Evolutionary conservation across 2,797 vertebrate species (phyloP), one percentile per base, ranked within the genome.

Genomic region (Prunella strophiata): DNA sequence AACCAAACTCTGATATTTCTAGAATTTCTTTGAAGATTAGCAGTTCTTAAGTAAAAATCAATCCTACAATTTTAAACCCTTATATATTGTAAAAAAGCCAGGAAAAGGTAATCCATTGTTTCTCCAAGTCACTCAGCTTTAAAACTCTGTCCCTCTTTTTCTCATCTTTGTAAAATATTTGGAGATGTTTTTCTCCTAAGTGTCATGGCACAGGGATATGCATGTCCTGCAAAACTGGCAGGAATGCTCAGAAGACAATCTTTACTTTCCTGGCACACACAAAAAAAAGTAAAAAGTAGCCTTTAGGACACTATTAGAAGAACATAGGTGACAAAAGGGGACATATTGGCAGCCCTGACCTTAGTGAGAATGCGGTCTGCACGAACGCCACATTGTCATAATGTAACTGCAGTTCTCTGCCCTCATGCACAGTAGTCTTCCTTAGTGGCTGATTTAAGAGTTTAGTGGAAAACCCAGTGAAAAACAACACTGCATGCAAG

Each of bases 401-500:
- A 18, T 7, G 2, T 13, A 32, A 52, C 21, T 80, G 81, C 7
- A 61, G 68, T 19, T 85, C 23, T 65, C 67, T 89, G 67, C 50
- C 32, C 45, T 79, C 78, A 75, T n/a, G 45, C 85, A 77, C 68
- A 94, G 63, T 30, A 65, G n/a, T 54, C 63, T 73, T 80, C 61
- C 45, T 91, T 51, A 87, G 52, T 51, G 61, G 48, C 13, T 7
- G 16, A 83, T 82, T 77, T 54, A 84, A 57, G 50, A 93, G 78
- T 94, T 95, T 74, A 92, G 86, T 87, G 84, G n/a, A 91, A 94
- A 92, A 85, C 5, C 16, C 77, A 89, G 65, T 48, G 81, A 92
- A 79, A 91, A 96, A 25, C 21, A 78, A 34, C 57, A 83, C 40
- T 62, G 68, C 92, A 92, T 92, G 93, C 93, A 96, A 89, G 11